Percentiles rank a stretch among this genome's conserved stretches.
phyloP scores from a whole-genome alignment of 2,888 invertebrate species.

The Trilocha varians region DNA sequence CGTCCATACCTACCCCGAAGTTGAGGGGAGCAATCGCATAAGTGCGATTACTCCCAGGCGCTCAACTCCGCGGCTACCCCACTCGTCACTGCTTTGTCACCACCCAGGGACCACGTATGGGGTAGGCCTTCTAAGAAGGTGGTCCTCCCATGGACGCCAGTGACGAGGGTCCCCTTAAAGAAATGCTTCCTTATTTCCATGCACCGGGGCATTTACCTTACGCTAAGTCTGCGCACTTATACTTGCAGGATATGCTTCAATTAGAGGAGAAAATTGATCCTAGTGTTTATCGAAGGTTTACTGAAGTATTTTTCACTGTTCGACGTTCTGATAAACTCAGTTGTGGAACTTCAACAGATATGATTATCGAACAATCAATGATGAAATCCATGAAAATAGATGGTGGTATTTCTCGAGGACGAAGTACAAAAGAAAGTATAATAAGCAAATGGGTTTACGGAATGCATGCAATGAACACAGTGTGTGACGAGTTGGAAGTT shows the following conservation, averaged over 20 bases:
- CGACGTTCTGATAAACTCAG: slow-evolving; percentile 28
- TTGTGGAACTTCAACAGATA: slow-evolving; percentile 38
- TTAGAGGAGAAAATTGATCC: slow-evolving; percentile 21
- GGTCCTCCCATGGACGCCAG: too few species aligned
- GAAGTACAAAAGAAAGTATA: slow-evolving; percentile 38
- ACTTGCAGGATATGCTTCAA: slow-evolving; percentile 27
- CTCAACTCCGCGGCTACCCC: too few species aligned
- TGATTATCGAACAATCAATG: slow-evolving; percentile 29
- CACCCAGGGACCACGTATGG: too few species aligned
- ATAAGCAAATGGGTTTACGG: slow-evolving; percentile 23
- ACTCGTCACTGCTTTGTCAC: too few species aligned
- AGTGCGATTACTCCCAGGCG: too few species aligned
- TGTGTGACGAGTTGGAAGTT: slow-evolving; percentile 10
- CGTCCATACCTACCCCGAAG: too few species aligned
- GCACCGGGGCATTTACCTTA: slow-evolving; percentile 17
- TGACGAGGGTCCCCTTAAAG: too few species aligned
- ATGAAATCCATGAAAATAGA: slow-evolving; percentile 37
- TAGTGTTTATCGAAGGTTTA: slow-evolving; percentile 26
- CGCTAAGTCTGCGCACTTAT: slow-evolving; percentile 24
- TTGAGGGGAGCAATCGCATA: too few species aligned
- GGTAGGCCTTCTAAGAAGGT: too few species aligned
- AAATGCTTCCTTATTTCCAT: slow-evolving; percentile 36
- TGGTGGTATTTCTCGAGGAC: slow-evolving; percentile 38
- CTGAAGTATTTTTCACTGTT: slow-evolving; percentile 16
- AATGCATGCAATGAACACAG: slow-evolving; percentile 8